These are phyloP conservation scores for Echinarachnius parma DNA, from an alignment of 53 echinoderm and acorn worm genomes.

Conservation along the genomic window DNA sequence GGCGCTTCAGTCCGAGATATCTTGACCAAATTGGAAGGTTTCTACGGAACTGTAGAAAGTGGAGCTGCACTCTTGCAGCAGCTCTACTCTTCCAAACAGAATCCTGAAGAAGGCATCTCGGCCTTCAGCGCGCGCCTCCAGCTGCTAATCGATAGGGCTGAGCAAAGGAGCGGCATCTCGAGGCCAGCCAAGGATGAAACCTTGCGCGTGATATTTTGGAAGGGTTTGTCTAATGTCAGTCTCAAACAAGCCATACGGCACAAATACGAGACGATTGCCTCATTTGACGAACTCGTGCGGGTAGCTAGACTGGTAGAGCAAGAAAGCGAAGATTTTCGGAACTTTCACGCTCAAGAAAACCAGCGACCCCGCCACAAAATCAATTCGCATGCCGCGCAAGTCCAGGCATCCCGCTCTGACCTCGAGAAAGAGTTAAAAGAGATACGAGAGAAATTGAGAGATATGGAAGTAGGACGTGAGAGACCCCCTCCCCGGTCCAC, in stretches of 20 bases:
- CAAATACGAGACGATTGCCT: slow-evolving; percentile 11
- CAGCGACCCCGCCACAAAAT: too few relatives aligned
- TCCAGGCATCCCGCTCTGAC: not conserved
- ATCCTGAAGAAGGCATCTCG: too few relatives aligned
- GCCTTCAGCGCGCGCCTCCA: slow-evolving; percentile 37
- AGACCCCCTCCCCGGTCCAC: too few relatives aligned
- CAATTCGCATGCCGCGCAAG: not conserved
- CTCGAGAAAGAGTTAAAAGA: slow-evolving; percentile 2
- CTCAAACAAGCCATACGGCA: slow-evolving; percentile 43
- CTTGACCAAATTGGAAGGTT: slow-evolving; percentile 33
- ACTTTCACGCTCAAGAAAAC: too few relatives aligned
- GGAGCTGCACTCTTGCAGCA: slow-evolving; percentile 45
- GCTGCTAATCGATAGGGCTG: slow-evolving; percentile 5
- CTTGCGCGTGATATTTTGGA: slow-evolving; percentile 42
- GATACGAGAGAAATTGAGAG: not conserved
- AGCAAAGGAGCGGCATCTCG: slow-evolving; percentile 34
- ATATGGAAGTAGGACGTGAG: too few relatives aligned
- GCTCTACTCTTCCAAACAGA: slow-evolving; percentile 37
- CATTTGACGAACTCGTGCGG: slow-evolving; percentile 31
- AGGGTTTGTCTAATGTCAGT: slow-evolving; percentile 15
- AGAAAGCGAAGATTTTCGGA: slow-evolving; percentile 24
- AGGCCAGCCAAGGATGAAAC: slow-evolving; percentile 34
- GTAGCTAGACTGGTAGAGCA: slow-evolving; percentile 39
- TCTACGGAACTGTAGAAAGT: slow-evolving; percentile 43
- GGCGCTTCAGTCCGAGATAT: slow-evolving; percentile 11